Evolutionary conservation across 2,113 vertebrate species (phyloP), one percentile per base, ranked within the genome.

Genomic region (Holacanthus passer): DNA sequence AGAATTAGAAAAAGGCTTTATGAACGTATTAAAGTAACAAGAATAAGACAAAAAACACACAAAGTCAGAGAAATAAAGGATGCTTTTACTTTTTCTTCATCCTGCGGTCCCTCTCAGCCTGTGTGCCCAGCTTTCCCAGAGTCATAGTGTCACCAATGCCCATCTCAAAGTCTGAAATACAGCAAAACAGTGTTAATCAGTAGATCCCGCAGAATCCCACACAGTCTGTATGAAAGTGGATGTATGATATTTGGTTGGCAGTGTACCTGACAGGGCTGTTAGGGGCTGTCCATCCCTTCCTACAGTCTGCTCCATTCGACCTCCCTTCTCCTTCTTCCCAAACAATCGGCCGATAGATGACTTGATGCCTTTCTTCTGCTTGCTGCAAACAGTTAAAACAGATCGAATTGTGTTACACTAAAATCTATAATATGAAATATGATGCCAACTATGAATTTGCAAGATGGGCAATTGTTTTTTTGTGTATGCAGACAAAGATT

Each of bases 281-380:
- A 95, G 79, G 37, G 87, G 82, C 79, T 95, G 95, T 39, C 93
- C 96, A 14, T 99, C 97, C 90, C 96, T 96, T 93, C 94, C 94
- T 82, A 96, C 85, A 82, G 96, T 88, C 86, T 93, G 97, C 53
- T 96, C 96, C 92, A 97, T 91, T 62, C 97, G 95, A 16, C 95
- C 98, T 92, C 95, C 98, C 92, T 99, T 98, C 86, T 99, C 97
- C 86, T 98, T 99, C 92, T 99, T 99, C 83, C 98, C 97, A 82
- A 99, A 99, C 73, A 99, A 93, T 48, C 97, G 96, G 37, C 97
- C 97, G 1, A 99, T 98, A 85, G 98, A 99, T 1, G 97, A 98
- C 91, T 97, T 99, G 92, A 99, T 98, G 77, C 98, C 97, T 93
- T 97, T 99, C 93, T 97, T 98, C 95, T 96, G 98, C 93, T 96